Conservation (phyloP, 2,888 invertebrate genomes). For the Ornithoptera alexandrae region DNA sequence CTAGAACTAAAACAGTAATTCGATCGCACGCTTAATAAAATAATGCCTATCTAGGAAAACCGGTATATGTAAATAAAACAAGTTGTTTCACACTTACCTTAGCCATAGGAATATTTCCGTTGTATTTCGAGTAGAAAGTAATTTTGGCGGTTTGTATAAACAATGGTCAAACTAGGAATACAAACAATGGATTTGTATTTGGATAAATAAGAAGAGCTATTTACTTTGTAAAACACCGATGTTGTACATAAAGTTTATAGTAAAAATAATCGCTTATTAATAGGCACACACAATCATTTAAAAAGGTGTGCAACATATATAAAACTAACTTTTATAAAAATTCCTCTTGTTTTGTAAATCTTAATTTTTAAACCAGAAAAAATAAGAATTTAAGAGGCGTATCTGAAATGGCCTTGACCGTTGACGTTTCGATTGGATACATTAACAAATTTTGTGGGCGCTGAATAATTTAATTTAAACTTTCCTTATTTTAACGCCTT, state of each 20-base stretch:
- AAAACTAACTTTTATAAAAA: not conserved
- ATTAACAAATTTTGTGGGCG: not conserved
- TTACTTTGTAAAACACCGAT: not conserved
- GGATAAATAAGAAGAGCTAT: not conserved
- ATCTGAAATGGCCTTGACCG: slow-evolving; percentile 19
- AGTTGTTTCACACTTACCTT: slow-evolving; percentile 74
- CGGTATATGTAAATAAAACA: slow-evolving; percentile 46
- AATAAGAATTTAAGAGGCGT: slow-evolving; percentile 11
- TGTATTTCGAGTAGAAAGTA: slow-evolving; percentile 84
- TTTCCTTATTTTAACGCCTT: not conserved
- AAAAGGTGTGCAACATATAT: not conserved
- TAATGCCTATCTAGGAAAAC: slow-evolving; percentile 40
- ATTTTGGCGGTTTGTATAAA: slow-evolving; percentile 74
- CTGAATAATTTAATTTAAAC: not conserved
- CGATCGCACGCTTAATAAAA: slow-evolving; percentile 12
- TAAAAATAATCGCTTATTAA: not conserved
- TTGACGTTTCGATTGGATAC: slow-evolving; percentile 7
- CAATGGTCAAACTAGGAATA: slow-evolving; percentile 30
- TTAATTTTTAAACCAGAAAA: slow-evolving; percentile 7
- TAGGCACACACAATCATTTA: not conserved
- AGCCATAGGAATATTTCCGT: slow-evolving; percentile 84
- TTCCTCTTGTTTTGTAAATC: not conserved
- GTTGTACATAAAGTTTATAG: not conserved
- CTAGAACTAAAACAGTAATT: not conserved
- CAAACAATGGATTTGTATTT: not conserved